phyloP scores from a whole-genome alignment of 2,113 vertebrate genomes.

The Phyllostomus discolor region DNA sequence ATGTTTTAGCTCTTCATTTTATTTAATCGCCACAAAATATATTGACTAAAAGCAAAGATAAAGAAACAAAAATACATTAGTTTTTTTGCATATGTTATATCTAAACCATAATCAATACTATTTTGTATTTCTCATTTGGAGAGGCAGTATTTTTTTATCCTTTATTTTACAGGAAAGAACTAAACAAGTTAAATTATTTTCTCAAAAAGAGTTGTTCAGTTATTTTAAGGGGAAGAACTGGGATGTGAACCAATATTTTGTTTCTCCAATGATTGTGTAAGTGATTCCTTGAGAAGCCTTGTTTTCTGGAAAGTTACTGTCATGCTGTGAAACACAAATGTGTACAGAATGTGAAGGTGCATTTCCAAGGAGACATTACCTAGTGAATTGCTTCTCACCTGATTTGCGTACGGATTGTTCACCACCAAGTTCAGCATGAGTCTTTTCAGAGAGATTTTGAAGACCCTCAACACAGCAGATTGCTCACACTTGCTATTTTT shows the following conservation, averaged over 20 bases:
- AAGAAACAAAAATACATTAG: slow-evolving; percentile 33
- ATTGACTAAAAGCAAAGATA: neutral
- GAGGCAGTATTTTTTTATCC: neutral
- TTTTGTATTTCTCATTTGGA: neutral
- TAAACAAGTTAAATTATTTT: neutral
- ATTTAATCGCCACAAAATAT: neutral
- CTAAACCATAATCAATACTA: neutral
- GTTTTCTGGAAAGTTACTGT: neutral
- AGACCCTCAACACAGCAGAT: neutral
- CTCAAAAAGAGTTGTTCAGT: neutral
- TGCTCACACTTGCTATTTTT: neutral
- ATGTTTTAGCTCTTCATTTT: neutral
- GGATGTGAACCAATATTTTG: neutral
- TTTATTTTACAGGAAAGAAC: neutral
- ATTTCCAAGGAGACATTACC: neutral
- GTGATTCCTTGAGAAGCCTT: neutral
- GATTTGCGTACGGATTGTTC: neutral
- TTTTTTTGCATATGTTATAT: neutral
- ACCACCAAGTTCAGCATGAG: neutral
- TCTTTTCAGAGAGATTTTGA: neutral
- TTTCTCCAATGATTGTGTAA: neutral
- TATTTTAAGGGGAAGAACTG: neutral
- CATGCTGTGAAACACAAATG: neutral
- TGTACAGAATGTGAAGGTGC: neutral
- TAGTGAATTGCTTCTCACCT: neutral